Evolutionary conservation across 2,888 invertebrate genomes (phyloP).

Genomic region (Epinotia brunnichana): DNA sequence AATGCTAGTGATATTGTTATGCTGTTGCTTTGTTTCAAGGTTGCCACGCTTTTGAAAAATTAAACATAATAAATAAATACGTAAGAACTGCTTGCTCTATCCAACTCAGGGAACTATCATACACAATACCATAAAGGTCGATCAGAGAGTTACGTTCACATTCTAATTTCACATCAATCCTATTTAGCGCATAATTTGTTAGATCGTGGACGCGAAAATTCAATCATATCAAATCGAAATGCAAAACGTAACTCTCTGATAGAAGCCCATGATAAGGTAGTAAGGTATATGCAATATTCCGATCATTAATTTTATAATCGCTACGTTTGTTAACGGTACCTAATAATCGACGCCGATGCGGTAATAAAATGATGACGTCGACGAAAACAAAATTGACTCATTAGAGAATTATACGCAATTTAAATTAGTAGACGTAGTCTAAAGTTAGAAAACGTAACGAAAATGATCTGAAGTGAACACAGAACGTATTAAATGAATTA

Average conservation of each 20-base stretch:
- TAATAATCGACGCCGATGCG: slow-evolving; percentile 14
- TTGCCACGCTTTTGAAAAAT: slow-evolving; percentile 39
- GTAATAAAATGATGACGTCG: slow-evolving; percentile 9
- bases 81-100: background rate
- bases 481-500: slow-evolving; percentile 21
- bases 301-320: slow-evolving; percentile 11
- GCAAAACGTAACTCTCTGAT: background rate
- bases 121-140: background rate
- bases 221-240: background rate
- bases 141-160: background rate
- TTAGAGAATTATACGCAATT: slow-evolving; percentile 7
- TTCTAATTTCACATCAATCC: too few species aligned
- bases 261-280: background rate
- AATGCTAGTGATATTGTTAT: slow-evolving; percentile 59
- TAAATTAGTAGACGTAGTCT: background rate
- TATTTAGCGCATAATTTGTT: background rate
- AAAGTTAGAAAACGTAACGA: slow-evolving; percentile 25
- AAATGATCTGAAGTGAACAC: background rate
- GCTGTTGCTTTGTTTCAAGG: slow-evolving; percentile 55
- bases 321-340: slow-evolving; percentile 8
- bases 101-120: background rate
- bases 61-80: background rate
- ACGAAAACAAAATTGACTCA: background rate
- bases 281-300: background rate
- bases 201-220: too few species aligned